Evolutionary conservation across 2,797 vertebrate species (phyloP).

Genomic region (Columba guinea): DNA sequence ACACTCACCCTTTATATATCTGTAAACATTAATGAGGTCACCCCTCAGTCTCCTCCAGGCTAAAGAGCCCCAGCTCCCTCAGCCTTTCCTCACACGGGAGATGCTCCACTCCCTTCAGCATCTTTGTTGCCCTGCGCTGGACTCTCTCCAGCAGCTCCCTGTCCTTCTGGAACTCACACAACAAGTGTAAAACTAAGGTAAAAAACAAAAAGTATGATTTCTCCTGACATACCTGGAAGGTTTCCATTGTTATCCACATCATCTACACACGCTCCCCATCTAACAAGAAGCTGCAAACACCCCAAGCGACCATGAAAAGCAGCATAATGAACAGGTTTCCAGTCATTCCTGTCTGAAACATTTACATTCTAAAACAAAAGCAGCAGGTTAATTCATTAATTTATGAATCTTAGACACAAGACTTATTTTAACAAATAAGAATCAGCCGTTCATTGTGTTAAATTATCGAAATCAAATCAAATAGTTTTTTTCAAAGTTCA

Average conservation of each 20-base stretch:
- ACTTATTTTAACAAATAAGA: not conserved
- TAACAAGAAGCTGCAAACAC: constrained; percentile 81
- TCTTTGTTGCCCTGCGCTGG: no score
- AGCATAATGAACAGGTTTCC: constrained; percentile 81
- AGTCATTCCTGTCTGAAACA: constrained; percentile 75
- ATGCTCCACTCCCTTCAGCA: no score
- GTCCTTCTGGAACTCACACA: not conserved
- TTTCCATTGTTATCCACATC: constrained; percentile 80
- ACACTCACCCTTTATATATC: no score
- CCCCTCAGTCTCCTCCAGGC: no score
- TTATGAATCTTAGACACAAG: not conserved
- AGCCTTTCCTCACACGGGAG: no score
- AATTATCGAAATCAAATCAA: not conserved
- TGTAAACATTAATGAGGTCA: no score
- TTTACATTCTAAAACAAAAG: constrained; percentile 73
- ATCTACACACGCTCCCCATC: constrained; percentile 77
- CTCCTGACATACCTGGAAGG: constrained; percentile 75
- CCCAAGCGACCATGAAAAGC: constrained; percentile 83
- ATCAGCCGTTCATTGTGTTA: not conserved
- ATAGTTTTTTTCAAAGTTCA: not conserved
- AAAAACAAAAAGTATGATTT: not conserved
- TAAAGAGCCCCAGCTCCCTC: no score
- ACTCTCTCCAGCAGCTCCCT: no score
- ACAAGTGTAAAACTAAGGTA: not conserved
- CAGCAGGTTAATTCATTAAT: constrained; percentile 21